Evolutionary conservation across 1,140 invertebrate genomes (phyloP).

Genomic region (Radopholus similis): DNA sequence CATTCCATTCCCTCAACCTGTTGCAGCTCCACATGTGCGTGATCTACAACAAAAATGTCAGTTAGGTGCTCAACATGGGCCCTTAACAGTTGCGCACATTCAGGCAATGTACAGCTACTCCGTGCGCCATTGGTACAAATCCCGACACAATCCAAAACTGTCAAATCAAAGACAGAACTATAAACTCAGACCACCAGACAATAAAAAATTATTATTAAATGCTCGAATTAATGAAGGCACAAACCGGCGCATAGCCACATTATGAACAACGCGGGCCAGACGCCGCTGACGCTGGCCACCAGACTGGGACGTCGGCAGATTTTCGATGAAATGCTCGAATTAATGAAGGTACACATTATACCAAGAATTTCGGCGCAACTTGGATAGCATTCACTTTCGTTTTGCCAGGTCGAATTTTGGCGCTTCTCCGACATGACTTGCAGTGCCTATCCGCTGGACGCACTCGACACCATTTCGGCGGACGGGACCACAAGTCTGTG

Average conservation of each 20-base stretch:
- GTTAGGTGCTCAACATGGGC: slow-evolving; percentile 42
- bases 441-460: slow-evolving; percentile 90
- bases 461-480: slow-evolving; percentile 88
- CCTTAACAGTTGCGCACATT: slow-evolving; percentile 2
- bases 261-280: slow-evolving; percentile 78
- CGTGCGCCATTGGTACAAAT: slow-evolving; percentile 81
- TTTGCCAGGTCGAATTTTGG: slow-evolving; percentile 76
- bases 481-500: slow-evolving; percentile 86
- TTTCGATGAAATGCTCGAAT: slow-evolving; percentile 93
- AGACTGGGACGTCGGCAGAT: slow-evolving; percentile 89
- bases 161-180: too few relatives aligned
- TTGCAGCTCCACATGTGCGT: slow-evolving; percentile 85
- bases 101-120: slow-evolving; percentile 98
- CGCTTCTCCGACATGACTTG: slow-evolving; percentile 96
- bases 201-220: too few relatives aligned
- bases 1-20: neutral
- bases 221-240: slow-evolving; percentile 83
- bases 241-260: slow-evolving; percentile 84
- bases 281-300: slow-evolving; percentile 88
- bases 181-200: too few relatives aligned
- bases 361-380: neutral
- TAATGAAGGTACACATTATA: slow-evolving; percentile 71
- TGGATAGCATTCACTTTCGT: slow-evolving; percentile 22
- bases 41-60: slow-evolving; percentile 86
- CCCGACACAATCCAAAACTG: too few relatives aligned